Conservation (phyloP, 1,140 invertebrate species). For the Nebria ingens region DNA sequence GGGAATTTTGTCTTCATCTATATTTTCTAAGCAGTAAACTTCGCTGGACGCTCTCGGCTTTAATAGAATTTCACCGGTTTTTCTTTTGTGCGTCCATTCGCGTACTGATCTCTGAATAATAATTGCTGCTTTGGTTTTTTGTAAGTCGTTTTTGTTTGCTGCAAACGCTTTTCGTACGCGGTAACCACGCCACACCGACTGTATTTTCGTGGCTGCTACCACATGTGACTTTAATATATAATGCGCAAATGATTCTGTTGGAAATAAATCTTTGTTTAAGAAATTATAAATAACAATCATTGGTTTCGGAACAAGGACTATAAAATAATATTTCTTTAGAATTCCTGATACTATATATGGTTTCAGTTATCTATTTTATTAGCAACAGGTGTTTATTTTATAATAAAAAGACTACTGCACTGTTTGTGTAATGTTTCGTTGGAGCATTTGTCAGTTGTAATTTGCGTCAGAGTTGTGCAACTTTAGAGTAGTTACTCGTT, state of each 20-base stretch:
- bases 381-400: no score
- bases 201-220: not conserved
- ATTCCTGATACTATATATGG: no score
- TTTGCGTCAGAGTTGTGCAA: no score
- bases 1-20: not conserved
- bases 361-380: no score
- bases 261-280: no score
- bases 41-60: not conserved
- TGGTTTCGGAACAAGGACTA: no score
- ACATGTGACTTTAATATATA: not conserved
- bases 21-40: not conserved
- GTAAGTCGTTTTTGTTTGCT: not conserved
- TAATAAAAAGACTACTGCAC: no score
- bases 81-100: not conserved
- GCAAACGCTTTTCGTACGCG: not conserved
- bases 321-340: no score
- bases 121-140: not conserved
- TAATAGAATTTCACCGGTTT: not conserved
- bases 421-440: no score
- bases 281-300: no score
- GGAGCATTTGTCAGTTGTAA: no score
- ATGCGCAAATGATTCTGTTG: not conserved
- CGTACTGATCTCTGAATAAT: slow-evolving; percentile 1
- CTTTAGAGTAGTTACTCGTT: no score
- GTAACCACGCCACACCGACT: not conserved